phyloP scores from a whole-genome alignment of 2,113 vertebrate species.

The Tachysurus vachellii region DNA sequence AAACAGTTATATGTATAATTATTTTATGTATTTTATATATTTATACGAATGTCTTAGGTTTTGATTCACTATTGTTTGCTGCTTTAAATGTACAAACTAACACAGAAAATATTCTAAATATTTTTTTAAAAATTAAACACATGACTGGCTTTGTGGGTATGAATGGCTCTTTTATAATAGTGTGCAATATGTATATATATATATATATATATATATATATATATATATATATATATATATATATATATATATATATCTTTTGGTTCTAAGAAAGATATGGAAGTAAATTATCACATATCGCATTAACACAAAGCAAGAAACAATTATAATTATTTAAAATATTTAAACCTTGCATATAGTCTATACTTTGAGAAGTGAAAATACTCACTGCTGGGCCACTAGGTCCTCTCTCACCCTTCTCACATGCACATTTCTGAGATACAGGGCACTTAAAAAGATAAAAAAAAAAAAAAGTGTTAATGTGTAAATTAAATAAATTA shows the following conservation, averaged over 20 bases:
- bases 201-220: no score
- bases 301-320: neutral
- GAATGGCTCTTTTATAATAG: neutral
- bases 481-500: neutral
- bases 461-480: neutral
- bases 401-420: slow-evolving; percentile 84
- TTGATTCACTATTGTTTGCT: neutral
- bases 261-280: neutral
- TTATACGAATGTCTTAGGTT: neutral
- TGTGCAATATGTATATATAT: neutral
- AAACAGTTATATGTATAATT: neutral
- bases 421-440: slow-evolving; percentile 78
- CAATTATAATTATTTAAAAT: neutral
- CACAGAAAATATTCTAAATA: neutral
- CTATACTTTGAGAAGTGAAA: neutral
- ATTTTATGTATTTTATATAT: no score
- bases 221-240: no score
- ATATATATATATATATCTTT: neutral
- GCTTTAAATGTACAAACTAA: neutral
- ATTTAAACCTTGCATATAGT: neutral
- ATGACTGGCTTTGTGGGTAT: neutral
- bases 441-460: slow-evolving; percentile 78
- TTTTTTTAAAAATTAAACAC: neutral
- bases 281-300: neutral
- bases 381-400: slow-evolving; percentile 83